Evolutionary conservation across 2,888 invertebrate species (phyloP).

Genomic region (Leptodirus hochenwartii): DNA sequence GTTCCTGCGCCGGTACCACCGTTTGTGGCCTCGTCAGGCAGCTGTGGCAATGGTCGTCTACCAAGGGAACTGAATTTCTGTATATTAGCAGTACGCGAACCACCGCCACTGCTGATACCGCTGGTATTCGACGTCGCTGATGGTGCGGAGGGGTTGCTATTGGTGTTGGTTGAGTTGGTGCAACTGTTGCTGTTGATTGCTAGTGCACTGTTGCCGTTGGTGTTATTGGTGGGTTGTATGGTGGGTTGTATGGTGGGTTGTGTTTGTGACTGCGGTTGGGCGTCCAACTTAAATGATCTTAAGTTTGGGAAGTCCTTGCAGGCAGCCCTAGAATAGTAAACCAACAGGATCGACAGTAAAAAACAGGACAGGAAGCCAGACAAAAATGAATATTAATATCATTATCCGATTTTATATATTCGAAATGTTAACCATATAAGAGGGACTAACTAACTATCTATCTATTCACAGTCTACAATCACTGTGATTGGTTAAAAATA

Average conservation of each 20-base stretch:
- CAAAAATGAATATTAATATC: too few relatives aligned
- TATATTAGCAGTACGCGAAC: slow-evolving; percentile 27
- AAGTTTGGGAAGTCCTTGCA: slow-evolving; percentile 32
- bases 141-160: slow-evolving; percentile 8
- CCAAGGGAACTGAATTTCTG: slow-evolving; percentile 28
- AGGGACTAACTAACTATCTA: too few relatives aligned
- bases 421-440: too few relatives aligned
- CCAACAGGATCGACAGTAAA: too few relatives aligned
- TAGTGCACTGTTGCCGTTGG: slow-evolving; percentile 9
- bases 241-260: slow-evolving; percentile 18
- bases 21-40: slow-evolving; percentile 26
- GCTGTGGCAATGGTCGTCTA: slow-evolving; percentile 26
- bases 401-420: too few relatives aligned
- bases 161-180: slow-evolving; percentile 3
- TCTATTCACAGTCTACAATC: too few relatives aligned
- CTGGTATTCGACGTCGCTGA: too few relatives aligned
- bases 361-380: too few relatives aligned
- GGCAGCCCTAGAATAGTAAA: slow-evolving; percentile 28
- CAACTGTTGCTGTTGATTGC: slow-evolving; percentile 4
- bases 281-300: slow-evolving; percentile 31
- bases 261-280: slow-evolving; percentile 32
- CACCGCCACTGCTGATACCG: too few relatives aligned
- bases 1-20: too few relatives aligned
- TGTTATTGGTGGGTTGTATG: slow-evolving; percentile 11
- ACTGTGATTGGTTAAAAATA: too few relatives aligned